Conservation (phyloP, 2,113 vertebrate genomes). For the Apus apus region DNA sequence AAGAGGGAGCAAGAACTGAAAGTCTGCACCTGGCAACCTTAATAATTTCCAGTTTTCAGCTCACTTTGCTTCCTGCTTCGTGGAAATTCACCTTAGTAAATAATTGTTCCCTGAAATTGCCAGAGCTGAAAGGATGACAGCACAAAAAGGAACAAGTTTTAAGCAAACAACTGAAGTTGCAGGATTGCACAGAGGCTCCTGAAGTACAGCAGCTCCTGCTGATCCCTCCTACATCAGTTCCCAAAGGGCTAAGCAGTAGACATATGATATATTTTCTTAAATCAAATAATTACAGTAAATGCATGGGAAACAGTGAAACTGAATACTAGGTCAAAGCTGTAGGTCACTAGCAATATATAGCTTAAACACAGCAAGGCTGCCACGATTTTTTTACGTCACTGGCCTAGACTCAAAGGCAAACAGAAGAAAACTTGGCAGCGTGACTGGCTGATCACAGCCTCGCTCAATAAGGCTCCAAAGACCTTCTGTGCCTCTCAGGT, state of each 20-base stretch:
- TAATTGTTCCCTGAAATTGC: conserved; percentile 27
- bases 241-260: conserved; percentile 38
- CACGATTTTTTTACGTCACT: neutral
- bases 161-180: conserved; percentile 24
- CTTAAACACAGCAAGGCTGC: conserved; percentile 25
- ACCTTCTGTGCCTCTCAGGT: neutral
- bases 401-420: neutral
- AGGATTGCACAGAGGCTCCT: conserved; percentile 19
- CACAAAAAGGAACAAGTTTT: conserved; percentile 32
- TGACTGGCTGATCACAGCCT: neutral
- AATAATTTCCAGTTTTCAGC: conserved; percentile 17
- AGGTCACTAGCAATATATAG: conserved; percentile 51
- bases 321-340: conserved; percentile 44
- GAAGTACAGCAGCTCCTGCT: conserved; percentile 53
- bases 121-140: conserved; percentile 36
- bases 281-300: conserved; percentile 64
- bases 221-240: conserved; percentile 30
- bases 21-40: conserved; percentile 53
- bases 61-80: neutral
- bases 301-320: conserved; percentile 55
- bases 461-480: neutral
- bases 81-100: conserved; percentile 46
- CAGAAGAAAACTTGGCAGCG: rapidly evolving
- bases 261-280: conserved; percentile 57
- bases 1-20: conserved; percentile 13